Evolutionary conservation across 2,888 invertebrate species (phyloP).

Genomic region (Pammene fasciana): DNA sequence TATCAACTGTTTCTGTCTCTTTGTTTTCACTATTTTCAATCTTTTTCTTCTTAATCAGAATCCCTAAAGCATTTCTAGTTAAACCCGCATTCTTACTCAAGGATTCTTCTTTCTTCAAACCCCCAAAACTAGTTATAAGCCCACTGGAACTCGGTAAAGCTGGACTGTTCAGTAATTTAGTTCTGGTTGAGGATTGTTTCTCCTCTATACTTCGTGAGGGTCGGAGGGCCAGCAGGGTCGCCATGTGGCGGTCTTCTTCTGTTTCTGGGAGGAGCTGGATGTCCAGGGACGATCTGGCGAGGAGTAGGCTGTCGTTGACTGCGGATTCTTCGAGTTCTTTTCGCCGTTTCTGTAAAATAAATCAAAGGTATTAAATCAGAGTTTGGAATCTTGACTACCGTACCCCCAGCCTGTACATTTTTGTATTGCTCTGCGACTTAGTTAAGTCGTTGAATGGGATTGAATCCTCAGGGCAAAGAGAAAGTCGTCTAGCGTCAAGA

Average conservation of each 20-base stretch:
- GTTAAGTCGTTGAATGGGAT: no score
- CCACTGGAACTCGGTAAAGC: conserved; percentile 82
- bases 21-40: conserved; percentile 14
- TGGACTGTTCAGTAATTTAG: conserved; percentile 80
- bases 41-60: conserved; percentile 64
- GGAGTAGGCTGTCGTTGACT: conserved; percentile 86
- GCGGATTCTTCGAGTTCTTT: conserved; percentile 88
- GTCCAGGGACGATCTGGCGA: conserved; percentile 89
- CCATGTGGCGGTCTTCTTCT: conserved; percentile 91
- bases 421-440: no score
- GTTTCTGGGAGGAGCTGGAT: conserved; percentile 91
- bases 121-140: conserved; percentile 77
- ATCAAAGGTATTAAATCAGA: not conserved
- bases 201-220: conserved; percentile 85
- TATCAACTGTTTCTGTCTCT: not conserved
- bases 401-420: no score
- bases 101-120: conserved; percentile 81
- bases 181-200: conserved; percentile 75
- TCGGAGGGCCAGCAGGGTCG: conserved; percentile 88
- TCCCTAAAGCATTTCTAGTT: conserved; percentile 71
- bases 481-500: no score
- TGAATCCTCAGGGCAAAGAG: no score
- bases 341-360: conserved; percentile 82
- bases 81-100: conserved; percentile 65
- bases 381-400: no score